phyloP scores from a whole-genome alignment of 2,888 invertebrate species.

The Nineta flava region DNA sequence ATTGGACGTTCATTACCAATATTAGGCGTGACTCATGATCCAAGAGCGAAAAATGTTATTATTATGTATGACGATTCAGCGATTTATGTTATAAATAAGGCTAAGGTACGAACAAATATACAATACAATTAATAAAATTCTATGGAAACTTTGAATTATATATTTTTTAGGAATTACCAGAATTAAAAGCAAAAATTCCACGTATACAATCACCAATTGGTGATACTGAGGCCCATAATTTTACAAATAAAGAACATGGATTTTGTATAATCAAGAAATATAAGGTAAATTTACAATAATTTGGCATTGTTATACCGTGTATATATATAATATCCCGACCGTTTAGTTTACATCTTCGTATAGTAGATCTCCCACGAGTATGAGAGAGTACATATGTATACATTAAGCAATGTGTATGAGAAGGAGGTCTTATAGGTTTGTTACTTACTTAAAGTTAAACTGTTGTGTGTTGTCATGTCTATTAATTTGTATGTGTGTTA shows the following conservation, averaged over 20 bases:
- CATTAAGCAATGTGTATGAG: too few species aligned
- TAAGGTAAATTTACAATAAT: too few species aligned
- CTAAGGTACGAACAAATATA: slow-evolving; percentile 26
- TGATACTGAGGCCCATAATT: slow-evolving; percentile 8
- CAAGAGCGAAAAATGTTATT: slow-evolving; percentile 42
- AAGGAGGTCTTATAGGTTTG: too few species aligned
- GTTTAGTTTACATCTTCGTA: too few species aligned
- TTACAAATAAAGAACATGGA: slow-evolving; percentile 19
- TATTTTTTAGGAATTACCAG: slow-evolving; percentile 24
- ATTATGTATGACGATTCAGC: slow-evolving; percentile 57
- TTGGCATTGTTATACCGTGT: not conserved
- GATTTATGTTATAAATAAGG: slow-evolving; percentile 43
- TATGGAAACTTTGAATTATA: slow-evolving; percentile 2
- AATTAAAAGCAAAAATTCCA: slow-evolving; percentile 25
- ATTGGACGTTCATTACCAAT: slow-evolving; percentile 37
- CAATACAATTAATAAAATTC: not conserved
- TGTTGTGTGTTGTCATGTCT: too few species aligned
- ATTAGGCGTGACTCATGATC: slow-evolving; percentile 44
- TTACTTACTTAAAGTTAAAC: too few species aligned
- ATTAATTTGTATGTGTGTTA: too few species aligned
- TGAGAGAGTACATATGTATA: too few species aligned
- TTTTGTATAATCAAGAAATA: slow-evolving; percentile 32
- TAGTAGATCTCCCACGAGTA: too few species aligned
- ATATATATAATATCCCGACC: not conserved
- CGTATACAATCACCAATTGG: slow-evolving; percentile 19